phyloP scores from a whole-genome alignment of 2,113 vertebrate genomes.

The Poeciliopsis retropinna region DNA sequence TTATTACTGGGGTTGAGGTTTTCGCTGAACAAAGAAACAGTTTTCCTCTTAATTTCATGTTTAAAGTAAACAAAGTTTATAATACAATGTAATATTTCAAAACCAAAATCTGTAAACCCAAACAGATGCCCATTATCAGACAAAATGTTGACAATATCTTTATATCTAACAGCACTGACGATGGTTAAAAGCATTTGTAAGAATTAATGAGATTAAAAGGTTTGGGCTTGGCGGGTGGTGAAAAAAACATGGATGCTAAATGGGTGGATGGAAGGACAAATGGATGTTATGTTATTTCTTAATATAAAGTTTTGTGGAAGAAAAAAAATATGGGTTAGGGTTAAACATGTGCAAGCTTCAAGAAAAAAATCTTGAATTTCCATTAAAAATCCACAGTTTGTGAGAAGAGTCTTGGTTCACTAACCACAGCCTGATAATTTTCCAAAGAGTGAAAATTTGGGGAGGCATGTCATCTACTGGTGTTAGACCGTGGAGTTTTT shows the following conservation, averaged over 20 bases:
- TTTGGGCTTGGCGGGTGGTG: no score
- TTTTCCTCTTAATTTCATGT: no score
- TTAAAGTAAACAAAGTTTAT: not conserved
- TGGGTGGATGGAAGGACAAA: no score
- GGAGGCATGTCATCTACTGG: no score
- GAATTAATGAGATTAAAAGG: not conserved
- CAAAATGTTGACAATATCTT: not conserved
- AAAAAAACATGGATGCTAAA: no score
- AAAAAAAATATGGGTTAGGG: no score
- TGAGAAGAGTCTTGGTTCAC: no score
- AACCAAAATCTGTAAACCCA: not conserved
- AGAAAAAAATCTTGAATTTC: no score
- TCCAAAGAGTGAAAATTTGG: not conserved
- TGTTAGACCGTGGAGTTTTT: not conserved
- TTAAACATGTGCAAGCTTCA: no score
- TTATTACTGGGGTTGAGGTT: not conserved
- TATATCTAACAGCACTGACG: not conserved
- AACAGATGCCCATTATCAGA: not conserved
- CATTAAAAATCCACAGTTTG: no score
- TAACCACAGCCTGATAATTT: no score
- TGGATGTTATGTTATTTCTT: not conserved
- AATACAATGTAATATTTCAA: not conserved
- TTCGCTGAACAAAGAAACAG: not conserved
- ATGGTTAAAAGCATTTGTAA: not conserved
- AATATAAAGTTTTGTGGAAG: not conserved